Percentiles rank a stretch among this genome's conserved stretches.
These are phyloP conservation scores for Torymus tubicola DNA, from an alignment of 2,888 invertebrate species.

Conservation along the genomic window DNA sequence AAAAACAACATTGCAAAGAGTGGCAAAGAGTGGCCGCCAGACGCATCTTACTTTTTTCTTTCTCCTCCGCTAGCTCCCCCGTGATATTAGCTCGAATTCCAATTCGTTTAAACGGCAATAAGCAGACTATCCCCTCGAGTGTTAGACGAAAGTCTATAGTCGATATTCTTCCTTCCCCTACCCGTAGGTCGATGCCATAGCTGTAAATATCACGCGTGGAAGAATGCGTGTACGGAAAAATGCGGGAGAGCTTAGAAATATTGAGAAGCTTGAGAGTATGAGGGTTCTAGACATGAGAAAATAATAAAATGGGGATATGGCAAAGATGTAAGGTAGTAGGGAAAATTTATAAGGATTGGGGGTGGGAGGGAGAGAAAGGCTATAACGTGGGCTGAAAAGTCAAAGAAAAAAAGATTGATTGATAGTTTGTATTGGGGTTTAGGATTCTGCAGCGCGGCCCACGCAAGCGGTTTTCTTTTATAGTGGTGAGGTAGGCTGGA, in stretches of 20 bases:
- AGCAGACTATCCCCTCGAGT: constrained; percentile 21
- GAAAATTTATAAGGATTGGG: too few relatives aligned
- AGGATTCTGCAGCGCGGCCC: too few relatives aligned
- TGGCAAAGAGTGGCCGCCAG: too few relatives aligned
- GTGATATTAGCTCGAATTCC: constrained; percentile 39
- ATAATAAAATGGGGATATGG: background rate
- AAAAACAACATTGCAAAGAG: background rate
- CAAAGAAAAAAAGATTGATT: constrained; percentile 10
- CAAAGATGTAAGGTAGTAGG: too few relatives aligned
- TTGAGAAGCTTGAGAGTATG: constrained; percentile 21
- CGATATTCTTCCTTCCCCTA: background rate
- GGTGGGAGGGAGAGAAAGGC: background rate
- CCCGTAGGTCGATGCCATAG: background rate
- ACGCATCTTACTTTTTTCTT: background rate
- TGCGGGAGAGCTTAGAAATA: constrained; percentile 11
- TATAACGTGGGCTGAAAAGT: background rate
- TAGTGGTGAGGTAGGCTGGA: too few relatives aligned
- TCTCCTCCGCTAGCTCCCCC: background rate
- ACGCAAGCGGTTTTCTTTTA: too few relatives aligned
- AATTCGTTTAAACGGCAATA: constrained; percentile 38
- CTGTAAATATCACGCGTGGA: background rate
- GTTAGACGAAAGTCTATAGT: background rate
- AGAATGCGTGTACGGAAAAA: background rate
- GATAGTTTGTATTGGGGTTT: background rate
- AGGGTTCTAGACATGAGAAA: constrained; percentile 2